Percentiles rank a stretch among this genome's conserved stretches.
These are phyloP conservation scores for Siniperca chuatsi DNA, from an alignment of 2,113 vertebrate genomes.

Conservation along the genomic window DNA sequence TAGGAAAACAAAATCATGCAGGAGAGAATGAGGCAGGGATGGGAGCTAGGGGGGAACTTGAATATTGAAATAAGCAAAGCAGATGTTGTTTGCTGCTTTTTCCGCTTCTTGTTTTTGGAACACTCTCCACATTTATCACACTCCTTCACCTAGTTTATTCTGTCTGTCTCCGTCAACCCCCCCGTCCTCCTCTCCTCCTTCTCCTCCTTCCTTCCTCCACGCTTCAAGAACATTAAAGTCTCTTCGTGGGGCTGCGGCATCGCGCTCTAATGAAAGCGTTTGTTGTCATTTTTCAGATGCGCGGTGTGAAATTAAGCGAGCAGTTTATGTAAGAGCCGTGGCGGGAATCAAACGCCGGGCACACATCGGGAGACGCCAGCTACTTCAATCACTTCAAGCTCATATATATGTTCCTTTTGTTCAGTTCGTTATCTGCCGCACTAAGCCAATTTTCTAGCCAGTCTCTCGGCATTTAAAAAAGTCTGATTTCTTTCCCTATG, in stretches of 20 bases:
- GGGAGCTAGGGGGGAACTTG: slow-evolving; percentile 52
- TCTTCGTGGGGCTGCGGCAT: slow-evolving; percentile 79
- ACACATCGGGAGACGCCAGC: slow-evolving; percentile 86
- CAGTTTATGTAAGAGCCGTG: slow-evolving; percentile 89
- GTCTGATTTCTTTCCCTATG: slow-evolving; percentile 88
- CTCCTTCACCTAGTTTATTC: slow-evolving; percentile 77
- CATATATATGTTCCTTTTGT: slow-evolving; percentile 92
- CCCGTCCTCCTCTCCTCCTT: slow-evolving; percentile 7
- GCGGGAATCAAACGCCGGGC: slow-evolving; percentile 89
- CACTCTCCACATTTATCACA: slow-evolving; percentile 76
- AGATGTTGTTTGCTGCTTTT: slow-evolving; percentile 68
- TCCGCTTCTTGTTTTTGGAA: slow-evolving; percentile 78
- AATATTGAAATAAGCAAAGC: slow-evolving; percentile 81
- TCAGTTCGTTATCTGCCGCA: slow-evolving; percentile 87
- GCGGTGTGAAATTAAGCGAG: slow-evolving; percentile 92
- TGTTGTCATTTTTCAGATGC: slow-evolving; percentile 88
- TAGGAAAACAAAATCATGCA: slow-evolving; percentile 75
- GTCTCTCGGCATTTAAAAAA: slow-evolving; percentile 90
- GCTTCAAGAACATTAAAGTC: slow-evolving; percentile 82
- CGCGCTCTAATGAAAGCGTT: slow-evolving; percentile 91
- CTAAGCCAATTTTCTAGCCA: slow-evolving; percentile 99
- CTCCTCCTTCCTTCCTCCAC: slow-evolving; percentile 70
- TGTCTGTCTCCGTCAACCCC: slow-evolving; percentile 41
- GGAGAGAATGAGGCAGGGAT: slow-evolving; percentile 58
- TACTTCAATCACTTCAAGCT: slow-evolving; percentile 93